Conservation (phyloP, 2,113 vertebrate species). For the Epinephelus fuscoguttatus region DNA sequence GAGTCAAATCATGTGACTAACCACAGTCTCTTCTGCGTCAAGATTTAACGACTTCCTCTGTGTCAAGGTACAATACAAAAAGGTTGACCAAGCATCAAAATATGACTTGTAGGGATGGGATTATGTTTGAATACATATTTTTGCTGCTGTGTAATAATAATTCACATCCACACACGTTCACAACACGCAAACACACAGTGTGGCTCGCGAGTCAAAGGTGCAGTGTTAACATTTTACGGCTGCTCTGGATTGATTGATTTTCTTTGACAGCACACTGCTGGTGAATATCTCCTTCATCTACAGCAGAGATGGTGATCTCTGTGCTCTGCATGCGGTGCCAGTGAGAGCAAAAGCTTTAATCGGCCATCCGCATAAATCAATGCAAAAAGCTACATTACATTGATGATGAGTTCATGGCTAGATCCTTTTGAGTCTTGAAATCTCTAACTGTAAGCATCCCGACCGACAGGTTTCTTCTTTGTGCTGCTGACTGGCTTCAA, state of each 20-base stretch:
- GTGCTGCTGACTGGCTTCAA: slow-evolving; percentile 14
- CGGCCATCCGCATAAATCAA: slow-evolving; percentile 39
- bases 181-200: background rate
- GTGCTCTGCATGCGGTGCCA: slow-evolving; percentile 24
- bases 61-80: too few species aligned
- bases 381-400: slow-evolving; percentile 16
- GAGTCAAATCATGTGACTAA: too few species aligned
- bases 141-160: background rate
- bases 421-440: background rate
- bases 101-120: too few species aligned
- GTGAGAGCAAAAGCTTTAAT: slow-evolving; percentile 40
- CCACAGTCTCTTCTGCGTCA: too few species aligned
- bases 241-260: slow-evolving; percentile 65
- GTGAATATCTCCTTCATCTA: slow-evolving; percentile 49
- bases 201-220: slow-evolving; percentile 41
- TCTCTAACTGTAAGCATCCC: background rate
- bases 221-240: slow-evolving; percentile 35
- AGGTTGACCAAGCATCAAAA: too few species aligned
- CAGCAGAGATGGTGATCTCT: slow-evolving; percentile 28
- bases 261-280: slow-evolving; percentile 48
- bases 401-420: slow-evolving; percentile 26
- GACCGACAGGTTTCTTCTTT: background rate
- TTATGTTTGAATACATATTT: too few species aligned
- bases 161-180: background rate
- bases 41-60: too few species aligned